Base-by-base conservation (phyloP, 2,113 vertebrate species). In the Brachyhypopomus occidentalis region DNA sequence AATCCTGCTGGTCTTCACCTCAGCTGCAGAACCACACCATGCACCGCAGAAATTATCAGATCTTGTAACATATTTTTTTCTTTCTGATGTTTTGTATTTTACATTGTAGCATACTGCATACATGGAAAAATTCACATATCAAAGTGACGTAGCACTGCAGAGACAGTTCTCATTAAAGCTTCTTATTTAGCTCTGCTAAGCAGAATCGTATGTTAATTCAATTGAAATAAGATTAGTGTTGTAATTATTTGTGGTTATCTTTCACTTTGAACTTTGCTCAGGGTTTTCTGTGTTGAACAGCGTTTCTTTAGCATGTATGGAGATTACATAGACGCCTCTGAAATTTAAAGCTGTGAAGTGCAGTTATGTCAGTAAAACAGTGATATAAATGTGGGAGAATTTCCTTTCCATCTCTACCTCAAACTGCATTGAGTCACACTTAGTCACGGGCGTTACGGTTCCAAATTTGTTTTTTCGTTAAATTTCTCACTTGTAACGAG, bases 361-460 rank as follows among this genome's bases (percentile, higher is more conserved):
- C 62, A n/a, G 36, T 36, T 36, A 36, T 36, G 64, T 67, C 11
- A n/a, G 4, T 36, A 20, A 74, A 36, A 19, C 36, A 59, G 72
- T 36, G 30, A 73, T 14, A 38, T 20, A 59, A 74, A 34, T 19
- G 36, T 59, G 19, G n/a, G 30, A 74, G 27, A 58, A n/a, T 22
- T 59, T 56, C 14, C 36, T 59, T 36, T 59, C 27, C 55, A 36
- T 16, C 12, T 59, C 11, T 75, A 52, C 45, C 9, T 8, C 45
- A 52, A 52, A 52, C 45, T 41, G 36, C 3, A 38, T 6, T 73
- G 5, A 74, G 27, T 36, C 52, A 23, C 5, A 36, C 30, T 59
- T 75, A 38, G 20, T 23, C n/a, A n/a, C 12, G 38, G n/a, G 55
- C 36, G n/a, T 75, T 59, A 75, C 30, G 36, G 36, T 59, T 75